These are phyloP conservation scores for Macrotrachela quadricornifera DNA, from an alignment of 1,140 invertebrate genomes.

Conservation along the genomic window DNA sequence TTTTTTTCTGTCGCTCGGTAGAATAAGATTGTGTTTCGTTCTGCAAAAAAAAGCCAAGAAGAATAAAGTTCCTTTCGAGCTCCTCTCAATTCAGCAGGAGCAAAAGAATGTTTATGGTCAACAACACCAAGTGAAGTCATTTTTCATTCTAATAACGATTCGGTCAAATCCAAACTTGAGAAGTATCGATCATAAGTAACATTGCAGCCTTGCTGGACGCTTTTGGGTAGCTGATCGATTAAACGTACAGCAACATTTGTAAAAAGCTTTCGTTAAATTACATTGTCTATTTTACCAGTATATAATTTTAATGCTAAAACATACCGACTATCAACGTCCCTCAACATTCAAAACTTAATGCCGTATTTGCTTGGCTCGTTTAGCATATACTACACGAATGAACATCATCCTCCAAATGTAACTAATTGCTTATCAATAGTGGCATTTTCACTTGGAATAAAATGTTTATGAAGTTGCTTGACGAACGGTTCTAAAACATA, in stretches of 20 bases:
- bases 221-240: no score
- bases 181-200: background rate
- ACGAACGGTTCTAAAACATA: no score
- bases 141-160: background rate
- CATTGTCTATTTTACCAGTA: background rate
- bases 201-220: background rate
- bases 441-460: background rate
- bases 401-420: background rate
- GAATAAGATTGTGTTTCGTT: constrained; percentile 10
- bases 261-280: no score
- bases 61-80: background rate
- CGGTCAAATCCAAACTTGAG: background rate
- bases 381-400: background rate
- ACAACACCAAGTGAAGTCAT: background rate
- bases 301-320: background rate
- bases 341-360: background rate
- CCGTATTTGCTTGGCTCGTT: background rate
- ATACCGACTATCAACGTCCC: background rate
- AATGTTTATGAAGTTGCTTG: no score
- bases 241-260: no score
- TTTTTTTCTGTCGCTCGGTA: constrained; percentile 13
- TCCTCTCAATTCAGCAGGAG: background rate
- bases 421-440: constrained; percentile 2
- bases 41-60: background rate
- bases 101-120: background rate